Evolutionary conservation across 2,888 invertebrate genomes (phyloP), one percentile per base, ranked within the genome.

Genomic region (Perizoma flavofasciatum): DNA sequence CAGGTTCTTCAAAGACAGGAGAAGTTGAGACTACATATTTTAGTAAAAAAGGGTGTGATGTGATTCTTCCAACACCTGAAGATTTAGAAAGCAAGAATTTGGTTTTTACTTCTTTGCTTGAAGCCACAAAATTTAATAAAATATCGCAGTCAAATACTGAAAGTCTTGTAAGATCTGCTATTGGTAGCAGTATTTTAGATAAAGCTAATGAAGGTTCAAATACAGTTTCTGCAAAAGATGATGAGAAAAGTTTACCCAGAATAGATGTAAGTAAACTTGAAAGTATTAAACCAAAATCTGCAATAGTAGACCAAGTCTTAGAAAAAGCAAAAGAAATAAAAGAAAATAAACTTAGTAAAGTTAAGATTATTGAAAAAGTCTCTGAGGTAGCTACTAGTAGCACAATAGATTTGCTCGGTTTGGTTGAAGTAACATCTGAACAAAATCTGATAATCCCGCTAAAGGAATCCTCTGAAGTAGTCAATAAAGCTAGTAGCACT

Each of bases 271-370:
- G 49, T 44, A 32, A 10, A 49, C n/a, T 22, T 47, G 41, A 39
- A 49, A 33, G 48, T 33, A 11, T 5, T 40, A 45, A 54, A 47
- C 39, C 47, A 43, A 49, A 53, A 43, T 43, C n/a, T 10, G 40
- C 6, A 9, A 39, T 8, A 48, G 34, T 34, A 39, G 35, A 54
- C 8, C 35, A 51, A 33, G 4, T 22, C 11, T n/a, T 40, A 8
- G 57, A 35, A 32, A 58, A 34, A 40, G 11, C 39, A 35, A 58
- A 34, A 44, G 10, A 32, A 34, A 52, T 37, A 6, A 37, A 37
- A 7, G 49, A 43, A 32, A 22, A 51, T 32, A 48, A 59, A 46
- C 45, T 50, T 22, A 2, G 22, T 45, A 46, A 64, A 44, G 35
- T 32, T 34, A 44, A 61, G 10, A 57, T 44, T 43, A n/a, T 4